Percentiles rank a stretch among this genome's conserved stretches.
These are phyloP conservation scores for Octonoba sinensis DNA, from an alignment of 2,888 invertebrate genomes.

Conservation along the genomic window DNA sequence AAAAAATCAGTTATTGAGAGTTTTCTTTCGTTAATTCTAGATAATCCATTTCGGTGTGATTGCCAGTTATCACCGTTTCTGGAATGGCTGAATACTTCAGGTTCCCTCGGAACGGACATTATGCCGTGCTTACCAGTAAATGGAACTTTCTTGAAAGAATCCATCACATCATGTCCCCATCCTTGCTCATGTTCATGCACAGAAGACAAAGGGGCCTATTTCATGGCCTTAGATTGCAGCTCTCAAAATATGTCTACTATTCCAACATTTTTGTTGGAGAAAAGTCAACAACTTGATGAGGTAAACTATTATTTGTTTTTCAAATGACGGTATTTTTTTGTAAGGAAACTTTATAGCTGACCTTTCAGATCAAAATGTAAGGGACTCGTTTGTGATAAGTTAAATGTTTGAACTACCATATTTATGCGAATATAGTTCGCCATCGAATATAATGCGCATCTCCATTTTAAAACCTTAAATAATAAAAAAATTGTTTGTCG, in stretches of 20 bases:
- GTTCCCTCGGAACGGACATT: constrained; percentile 18
- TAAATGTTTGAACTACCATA: no score
- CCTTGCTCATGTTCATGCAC: constrained; percentile 16
- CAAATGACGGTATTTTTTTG: no score
- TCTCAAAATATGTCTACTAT: constrained; percentile 4
- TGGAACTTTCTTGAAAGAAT: neutral
- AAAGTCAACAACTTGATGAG: neutral
- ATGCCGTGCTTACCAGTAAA: constrained; percentile 9
- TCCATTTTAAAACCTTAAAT: no score
- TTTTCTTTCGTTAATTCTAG: neutral
- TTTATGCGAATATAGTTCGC: no score
- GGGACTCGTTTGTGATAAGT: no score
- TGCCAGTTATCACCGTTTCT: constrained; percentile 36
- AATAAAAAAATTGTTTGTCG: no score
- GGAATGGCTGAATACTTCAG: constrained; percentile 13
- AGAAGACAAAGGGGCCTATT: neutral
- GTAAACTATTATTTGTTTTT: neutral
- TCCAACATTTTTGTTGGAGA: neutral
- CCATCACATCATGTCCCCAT: neutral
- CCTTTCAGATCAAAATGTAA: no score
- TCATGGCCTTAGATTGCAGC: constrained; percentile 42
- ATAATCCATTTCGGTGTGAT: constrained; percentile 38
- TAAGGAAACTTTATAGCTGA: no score
- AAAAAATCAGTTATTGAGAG: no score
- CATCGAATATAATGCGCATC: no score